Evolutionary conservation across 1,140 invertebrate genomes (phyloP).

Genomic region (Drosophila gunungcola): DNA sequence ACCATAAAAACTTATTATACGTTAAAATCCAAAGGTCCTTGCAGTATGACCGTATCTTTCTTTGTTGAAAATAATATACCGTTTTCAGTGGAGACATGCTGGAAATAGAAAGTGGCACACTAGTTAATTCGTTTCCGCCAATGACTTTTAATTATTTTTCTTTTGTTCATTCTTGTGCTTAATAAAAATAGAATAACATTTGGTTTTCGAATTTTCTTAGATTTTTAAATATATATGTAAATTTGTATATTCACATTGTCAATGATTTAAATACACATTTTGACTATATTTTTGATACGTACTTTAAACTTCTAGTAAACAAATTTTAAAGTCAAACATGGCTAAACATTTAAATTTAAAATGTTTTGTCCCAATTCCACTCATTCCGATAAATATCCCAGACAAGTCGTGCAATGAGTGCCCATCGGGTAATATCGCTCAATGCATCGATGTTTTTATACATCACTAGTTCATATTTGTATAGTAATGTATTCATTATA

Average conservation of each 20-base stretch:
- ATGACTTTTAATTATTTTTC: no score
- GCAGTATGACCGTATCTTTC: constrained; percentile 13
- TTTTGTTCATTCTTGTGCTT: no score
- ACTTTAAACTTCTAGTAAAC: no score
- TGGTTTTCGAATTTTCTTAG: neutral
- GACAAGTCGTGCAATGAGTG: neutral
- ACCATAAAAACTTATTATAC: constrained; percentile 19
- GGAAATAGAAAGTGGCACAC: neutral
- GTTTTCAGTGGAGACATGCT: neutral
- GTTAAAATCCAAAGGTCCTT: constrained; percentile 22
- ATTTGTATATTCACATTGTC: no score
- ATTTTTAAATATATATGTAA: no score
- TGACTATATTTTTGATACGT: no score
- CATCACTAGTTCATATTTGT: constrained; percentile 26
- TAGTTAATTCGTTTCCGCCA: no score
- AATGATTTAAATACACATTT: no score
- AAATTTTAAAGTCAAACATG: no score
- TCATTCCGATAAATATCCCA: neutral
- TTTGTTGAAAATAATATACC: neutral
- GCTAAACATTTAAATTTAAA: neutral
- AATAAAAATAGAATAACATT: no score
- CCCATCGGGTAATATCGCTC: neutral
- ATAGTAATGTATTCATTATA: constrained; percentile 40
- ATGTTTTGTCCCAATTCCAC: neutral
- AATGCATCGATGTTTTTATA: no score